Evolutionary conservation across 2,888 invertebrate species (phyloP), one percentile per base, ranked within the genome.

Genomic region (Sericinus montela): DNA sequence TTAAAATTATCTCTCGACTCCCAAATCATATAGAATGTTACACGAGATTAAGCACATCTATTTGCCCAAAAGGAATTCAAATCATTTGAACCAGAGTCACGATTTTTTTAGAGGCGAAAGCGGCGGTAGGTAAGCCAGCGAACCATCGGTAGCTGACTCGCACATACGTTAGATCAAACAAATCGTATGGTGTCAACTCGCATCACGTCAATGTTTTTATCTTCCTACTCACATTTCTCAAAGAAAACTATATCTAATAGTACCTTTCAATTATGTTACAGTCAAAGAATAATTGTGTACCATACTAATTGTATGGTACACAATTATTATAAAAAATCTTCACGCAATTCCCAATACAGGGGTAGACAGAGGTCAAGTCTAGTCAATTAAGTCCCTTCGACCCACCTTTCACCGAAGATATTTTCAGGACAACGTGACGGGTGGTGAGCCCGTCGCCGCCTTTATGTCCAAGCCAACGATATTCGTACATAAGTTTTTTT

Each of bases 61-160:
- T 86, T 86, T 88, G 81, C 68, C 67, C 81, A 75, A 56, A 81
- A 80, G 88, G 88, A 87, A 88, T 88, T 80, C 69, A 72, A 70
- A 77, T 83, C 73, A 72, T 72, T 72, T 74, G 68, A 77, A 71
- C 79, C 75, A 75, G n/a, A n/a, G 67, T 69, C 74, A 75, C 70
- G 67, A 60, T 78, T 80, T 83, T 84, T 81, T 76, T 67, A 68
- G 69, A 72, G 67, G 67, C 62, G 68, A 62, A 55, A 66, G 66
- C 80, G 75, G 82, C 85, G 87, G 87, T 85, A 87, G 86, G 87
- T 86, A 81, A 65, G 65, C 76, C 83, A 87, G 85, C 87, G 71
- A 87, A 83, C 86, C 84, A 87, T 80, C 88, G 84, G 88, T 86
- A 87, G 88, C 88, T 77, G 80, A 73, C 73, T 80, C 76, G 71